phyloP scores from a whole-genome alignment of 2,797 vertebrate genomes.

The Astyanax mexicanus region DNA sequence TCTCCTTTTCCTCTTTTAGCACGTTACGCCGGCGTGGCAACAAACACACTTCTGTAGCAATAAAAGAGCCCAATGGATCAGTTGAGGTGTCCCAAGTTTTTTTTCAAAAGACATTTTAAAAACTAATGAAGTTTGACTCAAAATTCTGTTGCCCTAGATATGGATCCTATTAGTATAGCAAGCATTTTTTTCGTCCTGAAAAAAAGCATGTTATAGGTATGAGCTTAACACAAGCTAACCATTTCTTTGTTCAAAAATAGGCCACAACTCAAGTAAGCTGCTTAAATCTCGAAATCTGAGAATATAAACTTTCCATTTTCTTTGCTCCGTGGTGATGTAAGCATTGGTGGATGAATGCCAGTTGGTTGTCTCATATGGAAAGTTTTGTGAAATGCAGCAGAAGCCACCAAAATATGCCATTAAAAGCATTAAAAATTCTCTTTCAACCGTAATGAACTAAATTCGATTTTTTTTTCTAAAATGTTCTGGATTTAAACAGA shows the following conservation, averaged over 20 bases:
- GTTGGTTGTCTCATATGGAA: slow-evolving; percentile 46
- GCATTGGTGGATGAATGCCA: slow-evolving; percentile 16
- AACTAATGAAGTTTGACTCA: neutral
- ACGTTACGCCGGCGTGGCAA: neutral
- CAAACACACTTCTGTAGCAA: neutral
- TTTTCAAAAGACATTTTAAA: neutral
- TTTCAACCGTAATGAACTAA: slow-evolving; percentile 40
- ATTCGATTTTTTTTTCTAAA: slow-evolving; percentile 51
- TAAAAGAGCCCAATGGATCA: neutral
- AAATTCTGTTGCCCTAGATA: neutral
- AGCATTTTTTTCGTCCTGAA: neutral
- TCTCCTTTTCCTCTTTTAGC: slow-evolving; percentile 12
- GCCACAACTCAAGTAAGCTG: neutral
- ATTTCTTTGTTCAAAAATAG: slow-evolving; percentile 10
- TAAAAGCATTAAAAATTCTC: slow-evolving; percentile 40
- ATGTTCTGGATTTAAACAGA: slow-evolving; percentile 54
- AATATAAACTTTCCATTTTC: slow-evolving; percentile 12
- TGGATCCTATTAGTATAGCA: too few relatives aligned
- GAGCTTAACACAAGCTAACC: neutral
- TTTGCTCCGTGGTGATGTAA: slow-evolving; percentile 40
- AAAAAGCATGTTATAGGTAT: neutral
- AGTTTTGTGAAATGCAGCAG: slow-evolving; percentile 33
- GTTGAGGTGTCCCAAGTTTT: neutral
- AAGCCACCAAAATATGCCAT: slow-evolving; percentile 23
- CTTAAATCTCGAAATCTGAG: neutral